Evolutionary conservation across 2,797 vertebrate genomes (phyloP).

Genomic region (Hoplostethus atlanticus): DNA sequence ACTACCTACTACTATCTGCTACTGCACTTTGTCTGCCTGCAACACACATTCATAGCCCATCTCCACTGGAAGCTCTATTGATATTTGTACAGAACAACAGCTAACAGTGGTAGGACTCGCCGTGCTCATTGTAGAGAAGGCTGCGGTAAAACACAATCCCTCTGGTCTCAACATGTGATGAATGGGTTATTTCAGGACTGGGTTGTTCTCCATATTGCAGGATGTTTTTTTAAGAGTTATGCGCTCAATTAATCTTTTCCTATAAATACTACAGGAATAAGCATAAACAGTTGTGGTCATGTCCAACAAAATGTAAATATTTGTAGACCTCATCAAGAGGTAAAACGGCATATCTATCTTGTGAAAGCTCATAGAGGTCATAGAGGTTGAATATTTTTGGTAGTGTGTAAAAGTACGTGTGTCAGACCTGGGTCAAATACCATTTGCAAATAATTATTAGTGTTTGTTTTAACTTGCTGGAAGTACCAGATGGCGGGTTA

Average conservation of each 20-base stretch:
- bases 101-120: slow-evolving; percentile 2
- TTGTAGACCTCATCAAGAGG: slow-evolving; percentile 59
- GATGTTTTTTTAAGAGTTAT: slow-evolving; percentile 67
- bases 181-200: slow-evolving; percentile 42
- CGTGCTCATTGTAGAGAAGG: slow-evolving; percentile 31
- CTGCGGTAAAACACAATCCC: slow-evolving; percentile 29
- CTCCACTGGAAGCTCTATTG: background rate
- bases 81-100: slow-evolving; percentile 15
- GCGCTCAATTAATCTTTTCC: slow-evolving; percentile 61
- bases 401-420: slow-evolving; percentile 49
- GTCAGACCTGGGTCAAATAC: slow-evolving; percentile 64
- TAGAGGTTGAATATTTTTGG: slow-evolving; percentile 28
- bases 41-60: slow-evolving; percentile 20
- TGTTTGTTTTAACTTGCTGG: slow-evolving; percentile 68
- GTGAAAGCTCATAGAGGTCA: slow-evolving; percentile 42
- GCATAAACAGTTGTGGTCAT: slow-evolving; percentile 63
- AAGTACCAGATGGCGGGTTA: slow-evolving; percentile 62
- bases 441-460: slow-evolving; percentile 74
- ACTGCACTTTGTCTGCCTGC: slow-evolving; percentile 30
- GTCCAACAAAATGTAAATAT: slow-evolving; percentile 72
- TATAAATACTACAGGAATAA: slow-evolving; percentile 58
- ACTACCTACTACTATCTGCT: slow-evolving; percentile 51
- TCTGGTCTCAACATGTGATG: slow-evolving; percentile 35
- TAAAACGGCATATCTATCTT: slow-evolving; percentile 46
- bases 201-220: slow-evolving; percentile 48